Conservation (phyloP, 2,888 invertebrate species). For the Cotesia congregata region DNA sequence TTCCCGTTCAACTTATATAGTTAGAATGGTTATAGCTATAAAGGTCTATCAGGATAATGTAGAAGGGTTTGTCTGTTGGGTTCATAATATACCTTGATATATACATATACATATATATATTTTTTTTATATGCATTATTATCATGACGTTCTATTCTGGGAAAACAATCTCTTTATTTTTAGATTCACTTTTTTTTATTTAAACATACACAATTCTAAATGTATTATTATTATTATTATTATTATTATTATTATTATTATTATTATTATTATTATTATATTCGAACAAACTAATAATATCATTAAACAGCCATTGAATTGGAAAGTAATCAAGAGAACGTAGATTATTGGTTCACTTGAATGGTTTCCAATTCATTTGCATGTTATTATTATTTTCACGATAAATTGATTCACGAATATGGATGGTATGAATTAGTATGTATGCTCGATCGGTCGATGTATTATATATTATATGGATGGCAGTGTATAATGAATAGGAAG, state of each 20-base stretch:
- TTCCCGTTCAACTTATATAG: conserved; percentile 35
- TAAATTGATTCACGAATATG: conserved; percentile 46
- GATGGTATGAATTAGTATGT: not conserved
- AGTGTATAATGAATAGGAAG: not conserved
- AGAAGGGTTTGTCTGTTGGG: conserved; percentile 47
- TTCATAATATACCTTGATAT: conserved; percentile 3
- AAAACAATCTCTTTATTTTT: conserved; percentile 22
- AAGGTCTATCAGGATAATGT: conserved; percentile 41
- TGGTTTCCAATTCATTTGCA: conserved; percentile 39
- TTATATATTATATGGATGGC: not conserved
- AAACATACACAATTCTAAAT: not conserved
- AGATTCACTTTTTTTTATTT: not conserved
- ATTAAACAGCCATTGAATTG: conserved; percentile 4
- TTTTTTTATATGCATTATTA: not conserved
- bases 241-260: not conserved
- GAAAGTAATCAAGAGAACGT: not conserved
- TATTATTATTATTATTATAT: not conserved
- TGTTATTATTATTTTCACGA: conserved; percentile 41
- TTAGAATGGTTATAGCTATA: conserved; percentile 42
- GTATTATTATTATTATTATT: not conserved
- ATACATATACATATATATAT: conserved; percentile 15
- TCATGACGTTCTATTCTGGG: conserved; percentile 22
- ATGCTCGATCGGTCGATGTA: not conserved
- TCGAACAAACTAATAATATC: conserved; percentile 8
- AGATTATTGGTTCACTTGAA: not conserved